A percentile compares a stretch with the other conserved stretches of the same genome.
Conservation (phyloP, 2,888 invertebrate genomes). For the Mimumesa dahlbomi region DNA sequence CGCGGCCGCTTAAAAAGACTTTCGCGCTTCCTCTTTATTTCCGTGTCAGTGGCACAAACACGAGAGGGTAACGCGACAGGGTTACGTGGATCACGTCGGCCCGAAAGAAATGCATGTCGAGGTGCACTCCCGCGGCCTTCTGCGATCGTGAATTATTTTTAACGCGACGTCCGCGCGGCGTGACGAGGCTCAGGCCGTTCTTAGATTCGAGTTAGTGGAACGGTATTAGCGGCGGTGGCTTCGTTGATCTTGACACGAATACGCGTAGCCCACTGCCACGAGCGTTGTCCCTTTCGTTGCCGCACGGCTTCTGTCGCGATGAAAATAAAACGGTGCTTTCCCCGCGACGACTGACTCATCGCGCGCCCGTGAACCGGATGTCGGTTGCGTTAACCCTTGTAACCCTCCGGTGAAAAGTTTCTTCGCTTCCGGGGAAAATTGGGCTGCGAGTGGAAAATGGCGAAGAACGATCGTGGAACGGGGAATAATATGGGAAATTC, state of each 20-base stretch:
- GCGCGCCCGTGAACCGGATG: slow-evolving; percentile 16
- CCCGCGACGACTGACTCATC: slow-evolving; percentile 43
- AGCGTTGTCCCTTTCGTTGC: slow-evolving; percentile 39
- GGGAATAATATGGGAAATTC: too few relatives aligned
- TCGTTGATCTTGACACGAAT: slow-evolving; percentile 74
- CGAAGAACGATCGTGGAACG: too few relatives aligned
- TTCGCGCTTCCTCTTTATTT: too few relatives aligned
- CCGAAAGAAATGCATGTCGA: slow-evolving; percentile 37
- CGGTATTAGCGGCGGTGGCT: slow-evolving; percentile 3
- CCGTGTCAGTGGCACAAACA: slow-evolving; percentile 14
- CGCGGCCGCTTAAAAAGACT: too few relatives aligned
- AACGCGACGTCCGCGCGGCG: slow-evolving; percentile 20
- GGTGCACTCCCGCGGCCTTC: slow-evolving; percentile 19
- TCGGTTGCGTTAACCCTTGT: not conserved
- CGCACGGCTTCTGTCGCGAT: slow-evolving; percentile 33
- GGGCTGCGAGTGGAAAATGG: too few relatives aligned
- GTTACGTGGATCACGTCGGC: slow-evolving; percentile 2
- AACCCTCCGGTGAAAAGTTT: not conserved
- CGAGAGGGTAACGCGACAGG: slow-evolving; percentile 8
- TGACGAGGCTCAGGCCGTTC: slow-evolving; percentile 17
- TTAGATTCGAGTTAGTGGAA: slow-evolving; percentile 14
- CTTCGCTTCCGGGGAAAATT: too few relatives aligned
- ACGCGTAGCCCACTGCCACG: slow-evolving; percentile 60
- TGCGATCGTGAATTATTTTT: slow-evolving; percentile 51
- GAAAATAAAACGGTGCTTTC: slow-evolving; percentile 50